Percentiles rank a stretch among this genome's conserved stretches.
phyloP scores from a whole-genome alignment of 2,113 vertebrate genomes.

The Chaenogobius annularis region DNA sequence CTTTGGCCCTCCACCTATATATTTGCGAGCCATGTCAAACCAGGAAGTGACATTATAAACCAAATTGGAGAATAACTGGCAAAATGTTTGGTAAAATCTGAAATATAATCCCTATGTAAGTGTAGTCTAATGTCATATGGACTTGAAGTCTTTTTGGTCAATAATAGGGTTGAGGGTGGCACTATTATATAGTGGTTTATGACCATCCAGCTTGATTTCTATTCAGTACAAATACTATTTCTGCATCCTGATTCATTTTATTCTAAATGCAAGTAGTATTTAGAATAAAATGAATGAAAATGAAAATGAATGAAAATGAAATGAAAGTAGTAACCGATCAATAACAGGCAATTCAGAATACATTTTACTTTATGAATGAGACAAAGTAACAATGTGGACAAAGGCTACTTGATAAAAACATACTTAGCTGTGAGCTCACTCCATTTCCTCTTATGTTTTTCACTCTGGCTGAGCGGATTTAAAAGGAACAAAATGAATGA shows the following conservation, averaged over 20 bases:
- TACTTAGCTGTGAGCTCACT: conserved; percentile 11
- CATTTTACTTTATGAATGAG: conserved; percentile 8
- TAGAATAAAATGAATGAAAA: too few relatives aligned
- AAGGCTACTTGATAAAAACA: conserved; percentile 27
- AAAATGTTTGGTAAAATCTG: too few relatives aligned
- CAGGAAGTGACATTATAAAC: too few relatives aligned
- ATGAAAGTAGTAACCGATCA: background rate
- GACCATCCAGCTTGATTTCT: background rate
- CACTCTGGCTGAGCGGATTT: conserved; percentile 11
- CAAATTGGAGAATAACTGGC: too few relatives aligned
- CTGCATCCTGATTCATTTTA: background rate
- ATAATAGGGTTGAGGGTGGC: background rate
- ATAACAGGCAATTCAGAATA: conserved; percentile 11
- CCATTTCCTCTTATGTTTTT: conserved; percentile 17
- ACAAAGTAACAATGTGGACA: background rate
- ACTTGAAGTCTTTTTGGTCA: background rate
- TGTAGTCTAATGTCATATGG: too few relatives aligned
- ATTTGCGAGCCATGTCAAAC: too few relatives aligned
- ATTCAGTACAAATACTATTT: background rate
- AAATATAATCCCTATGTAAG: too few relatives aligned
- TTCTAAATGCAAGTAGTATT: too few relatives aligned
- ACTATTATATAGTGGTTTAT: background rate
- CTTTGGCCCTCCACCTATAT: too few relatives aligned
- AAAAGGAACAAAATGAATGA: conserved; percentile 18
- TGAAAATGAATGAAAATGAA: too few relatives aligned